phyloP scores from a whole-genome alignment of 2,113 vertebrate species.

The Falcunculus frontatus region DNA sequence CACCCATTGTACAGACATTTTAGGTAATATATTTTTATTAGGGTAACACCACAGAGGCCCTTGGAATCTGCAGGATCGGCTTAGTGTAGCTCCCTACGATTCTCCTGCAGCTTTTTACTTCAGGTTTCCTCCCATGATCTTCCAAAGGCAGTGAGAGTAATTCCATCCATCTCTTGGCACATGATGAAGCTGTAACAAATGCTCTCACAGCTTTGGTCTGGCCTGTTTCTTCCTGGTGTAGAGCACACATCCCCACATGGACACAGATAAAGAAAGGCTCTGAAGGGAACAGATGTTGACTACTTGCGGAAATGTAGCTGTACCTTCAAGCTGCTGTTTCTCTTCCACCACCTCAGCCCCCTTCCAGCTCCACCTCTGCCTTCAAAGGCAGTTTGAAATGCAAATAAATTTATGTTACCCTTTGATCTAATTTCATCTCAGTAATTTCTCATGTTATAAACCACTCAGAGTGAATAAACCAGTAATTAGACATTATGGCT shows the following conservation, averaged over 20 bases:
- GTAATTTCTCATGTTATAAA: constrained; percentile 14
- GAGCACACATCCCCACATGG: rapidly evolving
- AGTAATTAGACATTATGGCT: constrained; percentile 27
- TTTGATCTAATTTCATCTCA: constrained; percentile 28
- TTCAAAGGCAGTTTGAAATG: not conserved
- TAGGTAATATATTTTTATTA: not conserved
- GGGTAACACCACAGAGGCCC: not conserved
- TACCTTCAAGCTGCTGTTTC: not conserved
- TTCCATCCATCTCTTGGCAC: not conserved
- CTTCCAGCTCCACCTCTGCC: not conserved
- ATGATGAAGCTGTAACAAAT: not conserved
- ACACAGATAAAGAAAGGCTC: not conserved
- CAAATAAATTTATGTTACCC: not conserved
- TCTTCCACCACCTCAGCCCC: not conserved
- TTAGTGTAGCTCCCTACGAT: not conserved
- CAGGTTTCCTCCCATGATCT: not conserved
- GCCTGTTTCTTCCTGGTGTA: not conserved
- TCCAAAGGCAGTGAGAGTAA: not conserved
- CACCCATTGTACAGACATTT: not conserved
- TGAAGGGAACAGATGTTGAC: not conserved
- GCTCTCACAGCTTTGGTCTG: not conserved
- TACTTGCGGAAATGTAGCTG: not conserved
- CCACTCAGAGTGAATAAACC: constrained; percentile 31
- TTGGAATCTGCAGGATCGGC: not conserved
- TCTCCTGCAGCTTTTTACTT: not conserved